phyloP scores from a whole-genome alignment of 1,140 invertebrate species.

The Zaprionus ghesquierei region DNA sequence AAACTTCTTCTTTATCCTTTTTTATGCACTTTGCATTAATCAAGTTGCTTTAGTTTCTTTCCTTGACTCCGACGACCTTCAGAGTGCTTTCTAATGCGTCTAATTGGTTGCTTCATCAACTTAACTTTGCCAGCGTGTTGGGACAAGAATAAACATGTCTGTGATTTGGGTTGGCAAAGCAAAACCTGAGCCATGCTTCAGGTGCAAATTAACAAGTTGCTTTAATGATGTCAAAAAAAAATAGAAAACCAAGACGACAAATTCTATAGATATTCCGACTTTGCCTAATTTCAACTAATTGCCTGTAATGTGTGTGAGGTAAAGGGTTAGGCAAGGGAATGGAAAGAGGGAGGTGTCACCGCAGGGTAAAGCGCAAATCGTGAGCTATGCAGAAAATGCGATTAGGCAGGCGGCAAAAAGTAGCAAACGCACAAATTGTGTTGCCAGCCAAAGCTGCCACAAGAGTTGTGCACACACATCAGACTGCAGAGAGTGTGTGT shows the following conservation, averaged over 20 bases:
- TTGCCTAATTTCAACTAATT: conserved; percentile 7
- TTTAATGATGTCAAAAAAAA: neutral
- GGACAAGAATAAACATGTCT: conserved; percentile 20
- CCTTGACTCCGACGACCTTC: neutral
- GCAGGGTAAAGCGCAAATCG: neutral
- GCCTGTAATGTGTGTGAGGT: neutral
- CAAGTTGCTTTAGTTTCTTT: neutral
- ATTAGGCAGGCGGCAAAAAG: conserved; percentile 26
- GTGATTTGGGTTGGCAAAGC: neutral
- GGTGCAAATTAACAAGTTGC: conserved; percentile 1
- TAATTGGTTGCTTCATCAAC: neutral
- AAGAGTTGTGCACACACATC: conserved; percentile 36
- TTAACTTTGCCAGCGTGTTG: neutral
- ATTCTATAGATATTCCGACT: neutral
- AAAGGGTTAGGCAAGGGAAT: neutral
- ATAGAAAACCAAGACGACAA: no score
- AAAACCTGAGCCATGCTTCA: neutral
- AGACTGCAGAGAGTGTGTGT: neutral
- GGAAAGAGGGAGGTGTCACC: neutral
- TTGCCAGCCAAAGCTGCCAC: conserved; percentile 30
- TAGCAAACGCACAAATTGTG: conserved; percentile 2
- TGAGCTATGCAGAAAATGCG: conserved; percentile 16
- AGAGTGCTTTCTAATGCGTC: neutral
- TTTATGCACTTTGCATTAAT: neutral
- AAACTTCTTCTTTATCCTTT: neutral